Base-by-base conservation (phyloP, 2,113 vertebrate species). In the Nannospalax galili region DNA sequence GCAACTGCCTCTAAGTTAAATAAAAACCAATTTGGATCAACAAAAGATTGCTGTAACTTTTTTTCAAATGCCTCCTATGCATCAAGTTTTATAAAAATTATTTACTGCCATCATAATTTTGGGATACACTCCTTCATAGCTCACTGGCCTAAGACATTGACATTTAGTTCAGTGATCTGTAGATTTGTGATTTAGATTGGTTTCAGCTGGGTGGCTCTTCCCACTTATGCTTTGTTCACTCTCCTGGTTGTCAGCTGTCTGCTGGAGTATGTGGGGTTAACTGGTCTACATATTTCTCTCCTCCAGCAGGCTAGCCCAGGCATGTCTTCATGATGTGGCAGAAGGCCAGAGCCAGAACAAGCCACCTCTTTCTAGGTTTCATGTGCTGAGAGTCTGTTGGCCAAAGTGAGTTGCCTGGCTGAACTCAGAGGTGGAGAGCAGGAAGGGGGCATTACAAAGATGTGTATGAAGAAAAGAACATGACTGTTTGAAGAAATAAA, bases 21-120 rank as follows among this genome's bases (percentile, higher is more conserved):
- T 80, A 60, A 69, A 82, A 87, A 89, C 37, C 82, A 82, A 85
- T 11, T 91, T 92, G 75, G 19, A 65, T 84, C 24, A 28, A 62
- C 40, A 95, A 92, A 95, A 11, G 48, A 3, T 32, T 95, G 45
- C 45, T 35, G 12, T 69, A 89, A 94, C 82, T 26, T 67, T 85
- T 58, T 93, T 91, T 75, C n/a, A 78, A 67, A n/a, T 17, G n/a
- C 7, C 19, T 74, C 56, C 62, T 65, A 1, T 56, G 26, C 52
- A 19, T 30, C 69, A 48, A 28, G 40, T 62, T 85, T 90, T 82
- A 7, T 75, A 1, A 45, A 86, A 40, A 5, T 80, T 40, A 48
- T 58, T 79, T 84, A 64, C n/a, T 82, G 80, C 40, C 15, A 70
- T 8, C 65, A 12, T 65, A 69, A 87, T 79, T 16, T 30, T 58